Conservation (phyloP, 1,140 invertebrate genomes). For the Monomorium pharaonis region DNA sequence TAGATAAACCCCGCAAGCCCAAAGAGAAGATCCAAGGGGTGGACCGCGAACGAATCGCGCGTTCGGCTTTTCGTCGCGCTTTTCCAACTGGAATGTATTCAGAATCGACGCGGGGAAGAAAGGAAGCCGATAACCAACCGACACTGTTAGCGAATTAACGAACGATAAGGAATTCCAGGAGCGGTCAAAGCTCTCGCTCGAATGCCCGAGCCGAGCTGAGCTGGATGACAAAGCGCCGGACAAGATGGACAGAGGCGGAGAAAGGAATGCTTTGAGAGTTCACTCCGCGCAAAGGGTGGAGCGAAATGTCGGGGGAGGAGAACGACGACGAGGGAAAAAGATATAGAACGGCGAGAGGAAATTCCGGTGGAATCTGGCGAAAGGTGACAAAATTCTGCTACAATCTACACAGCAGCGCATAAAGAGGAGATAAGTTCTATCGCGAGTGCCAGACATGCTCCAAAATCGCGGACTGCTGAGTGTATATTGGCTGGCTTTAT, state of each 20-base stretch:
- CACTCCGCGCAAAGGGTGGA: constrained; percentile 22
- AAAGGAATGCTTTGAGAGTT: constrained; percentile 64
- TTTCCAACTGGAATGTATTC: constrained; percentile 64
- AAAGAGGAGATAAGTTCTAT: constrained; percentile 35
- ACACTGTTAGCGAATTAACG: constrained; percentile 40
- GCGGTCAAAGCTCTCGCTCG: constrained; percentile 61
- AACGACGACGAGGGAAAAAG: neutral
- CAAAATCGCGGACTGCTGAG: neutral
- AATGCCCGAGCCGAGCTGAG: constrained; percentile 50
- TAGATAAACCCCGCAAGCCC: constrained; percentile 61
- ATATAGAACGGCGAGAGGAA: constrained; percentile 22
- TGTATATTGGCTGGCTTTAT: constrained; percentile 34
- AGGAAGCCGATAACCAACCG: constrained; percentile 19
- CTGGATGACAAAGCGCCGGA: constrained; percentile 20
- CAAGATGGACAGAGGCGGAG: constrained; percentile 45
- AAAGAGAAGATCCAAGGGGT: constrained; percentile 63
- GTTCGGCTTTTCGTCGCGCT: constrained; percentile 28
- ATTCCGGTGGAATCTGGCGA: constrained; percentile 6
- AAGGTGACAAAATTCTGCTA: constrained; percentile 54
- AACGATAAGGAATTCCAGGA: constrained; percentile 32
- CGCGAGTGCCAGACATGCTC: neutral
- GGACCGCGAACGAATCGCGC: constrained; percentile 30
- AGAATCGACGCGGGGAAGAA: constrained; percentile 3
- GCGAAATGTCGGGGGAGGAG: constrained; percentile 3
- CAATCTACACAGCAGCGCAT: constrained; percentile 33